A percentile compares a stretch with the other conserved stretches of the same genome.
Evolutionary conservation across 2,888 invertebrate species (phyloP).

Genomic region (Dasypolia templi): DNA sequence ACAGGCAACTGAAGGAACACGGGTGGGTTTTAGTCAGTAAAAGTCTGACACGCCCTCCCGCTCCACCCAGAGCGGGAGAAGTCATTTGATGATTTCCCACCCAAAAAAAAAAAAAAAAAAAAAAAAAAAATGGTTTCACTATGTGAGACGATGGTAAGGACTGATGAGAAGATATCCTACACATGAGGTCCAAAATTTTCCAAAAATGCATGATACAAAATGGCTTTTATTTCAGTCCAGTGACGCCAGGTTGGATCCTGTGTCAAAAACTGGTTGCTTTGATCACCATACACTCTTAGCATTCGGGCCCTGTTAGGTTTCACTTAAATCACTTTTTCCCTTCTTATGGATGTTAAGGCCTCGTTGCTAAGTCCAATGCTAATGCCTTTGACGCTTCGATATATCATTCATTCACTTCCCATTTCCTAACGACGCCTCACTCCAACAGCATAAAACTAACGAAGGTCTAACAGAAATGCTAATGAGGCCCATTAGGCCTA

Average conservation of each 20-base stretch:
- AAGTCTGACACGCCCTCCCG: no score
- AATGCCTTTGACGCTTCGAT: neutral
- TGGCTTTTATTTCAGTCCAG: neutral
- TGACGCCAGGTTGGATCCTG: neutral
- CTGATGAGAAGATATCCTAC: neutral
- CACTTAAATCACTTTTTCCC: neutral
- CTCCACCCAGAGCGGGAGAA: no score
- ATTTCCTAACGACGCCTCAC: conserved; percentile 28
- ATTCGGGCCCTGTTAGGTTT: no score
- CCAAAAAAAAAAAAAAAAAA: no score
- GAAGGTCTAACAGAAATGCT: conserved; percentile 49
- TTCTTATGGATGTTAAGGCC: neutral
- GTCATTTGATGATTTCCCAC: no score
- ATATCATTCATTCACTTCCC: conserved; percentile 15
- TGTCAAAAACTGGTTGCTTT: neutral
- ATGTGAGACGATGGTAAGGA: neutral
- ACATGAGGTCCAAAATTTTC: neutral
- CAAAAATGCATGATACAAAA: neutral
- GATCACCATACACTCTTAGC: no score
- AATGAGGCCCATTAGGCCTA: conserved; percentile 48
- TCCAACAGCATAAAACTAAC: conserved; percentile 18
- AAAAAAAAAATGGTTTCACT: no score
- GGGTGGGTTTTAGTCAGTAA: no score
- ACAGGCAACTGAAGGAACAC: no score
- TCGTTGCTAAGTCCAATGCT: neutral